phyloP scores from a whole-genome alignment of 2,888 invertebrate species.

The Ceriagrion tenellum region DNA sequence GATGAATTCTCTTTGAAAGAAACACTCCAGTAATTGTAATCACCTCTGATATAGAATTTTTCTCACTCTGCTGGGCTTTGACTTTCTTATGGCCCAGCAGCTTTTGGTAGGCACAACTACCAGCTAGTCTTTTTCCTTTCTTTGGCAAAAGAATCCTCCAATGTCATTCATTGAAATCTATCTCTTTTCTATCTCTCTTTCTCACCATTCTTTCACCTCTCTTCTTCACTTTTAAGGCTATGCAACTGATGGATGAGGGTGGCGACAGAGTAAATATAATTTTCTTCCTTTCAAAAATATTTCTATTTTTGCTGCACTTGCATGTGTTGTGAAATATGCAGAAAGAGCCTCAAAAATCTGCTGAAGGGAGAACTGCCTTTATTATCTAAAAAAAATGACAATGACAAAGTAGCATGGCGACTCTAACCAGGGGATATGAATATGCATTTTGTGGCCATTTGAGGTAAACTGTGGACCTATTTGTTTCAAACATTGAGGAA shows the following conservation, averaged over 20 bases:
- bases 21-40: conserved; percentile 33
- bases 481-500: no score
- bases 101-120: conserved; percentile 68
- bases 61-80: conserved; percentile 68
- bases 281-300: conserved; percentile 72
- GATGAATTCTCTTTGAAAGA: not conserved
- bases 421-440: no score
- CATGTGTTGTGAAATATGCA: conserved; percentile 77
- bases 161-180: conserved; percentile 64
- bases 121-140: conserved; percentile 72
- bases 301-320: conserved; percentile 76
- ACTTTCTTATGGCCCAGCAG: conserved; percentile 41
- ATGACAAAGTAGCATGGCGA: no score
- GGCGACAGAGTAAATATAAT: conserved; percentile 93
- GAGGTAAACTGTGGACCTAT: no score
- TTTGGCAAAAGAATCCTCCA: conserved; percentile 71
- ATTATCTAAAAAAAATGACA: not conserved
- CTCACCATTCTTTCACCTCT: conserved; percentile 70
- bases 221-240: conserved; percentile 83
- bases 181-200: conserved; percentile 73
- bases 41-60: conserved; percentile 68
- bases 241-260: conserved; percentile 95
- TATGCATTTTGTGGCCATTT: no score
- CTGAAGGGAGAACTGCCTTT: not conserved
- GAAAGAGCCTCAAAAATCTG: not conserved